These are phyloP conservation scores for Mythimna lalbum DNA, from an alignment of 2,888 invertebrate species.

Conservation along the genomic window DNA sequence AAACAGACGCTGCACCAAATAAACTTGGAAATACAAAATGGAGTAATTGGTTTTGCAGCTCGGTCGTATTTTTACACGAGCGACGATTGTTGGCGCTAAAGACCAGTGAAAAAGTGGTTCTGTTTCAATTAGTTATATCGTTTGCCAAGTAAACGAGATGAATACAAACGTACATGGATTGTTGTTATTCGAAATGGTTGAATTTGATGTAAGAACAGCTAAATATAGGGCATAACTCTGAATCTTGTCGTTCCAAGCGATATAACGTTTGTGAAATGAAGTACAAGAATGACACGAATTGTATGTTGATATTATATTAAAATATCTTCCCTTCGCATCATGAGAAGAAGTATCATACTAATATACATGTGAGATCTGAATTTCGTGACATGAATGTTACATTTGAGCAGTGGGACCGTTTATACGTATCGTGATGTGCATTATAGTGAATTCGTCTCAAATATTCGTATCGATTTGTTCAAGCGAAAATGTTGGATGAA, in stretches of 20 bases:
- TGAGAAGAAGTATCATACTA: slow-evolving; percentile 12
- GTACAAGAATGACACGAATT: slow-evolving; percentile 8
- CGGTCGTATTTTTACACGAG: slow-evolving; percentile 47
- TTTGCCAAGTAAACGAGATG: slow-evolving; percentile 20
- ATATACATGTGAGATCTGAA: slow-evolving; percentile 15
- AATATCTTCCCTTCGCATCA: slow-evolving; percentile 14
- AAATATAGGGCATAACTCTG: slow-evolving; percentile 1
- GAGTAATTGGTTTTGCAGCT: slow-evolving; percentile 56
- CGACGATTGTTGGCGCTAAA: slow-evolving; percentile 37
- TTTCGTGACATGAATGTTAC: slow-evolving; percentile 14
- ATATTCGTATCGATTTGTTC: slow-evolving; percentile 40
- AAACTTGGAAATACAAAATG: slow-evolving; percentile 54
- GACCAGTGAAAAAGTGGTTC: slow-evolving; percentile 29
- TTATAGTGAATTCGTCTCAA: slow-evolving; percentile 24
- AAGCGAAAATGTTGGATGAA: slow-evolving; percentile 25
- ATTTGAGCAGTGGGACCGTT: slow-evolving; percentile 13
- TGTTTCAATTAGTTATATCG: slow-evolving; percentile 31
- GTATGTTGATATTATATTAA: slow-evolving; percentile 16
- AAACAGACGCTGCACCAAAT: slow-evolving; percentile 53
- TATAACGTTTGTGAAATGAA: slow-evolving; percentile 21
- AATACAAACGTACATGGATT: slow-evolving; percentile 6
- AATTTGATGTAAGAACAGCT: slow-evolving; percentile 7
- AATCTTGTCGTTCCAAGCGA: slow-evolving; percentile 6
- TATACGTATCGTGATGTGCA: slow-evolving; percentile 24
- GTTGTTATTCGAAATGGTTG: slow-evolving; percentile 6